phyloP scores from a whole-genome alignment of 2,113 vertebrate species.

The Typhlomys cinereus region DNA sequence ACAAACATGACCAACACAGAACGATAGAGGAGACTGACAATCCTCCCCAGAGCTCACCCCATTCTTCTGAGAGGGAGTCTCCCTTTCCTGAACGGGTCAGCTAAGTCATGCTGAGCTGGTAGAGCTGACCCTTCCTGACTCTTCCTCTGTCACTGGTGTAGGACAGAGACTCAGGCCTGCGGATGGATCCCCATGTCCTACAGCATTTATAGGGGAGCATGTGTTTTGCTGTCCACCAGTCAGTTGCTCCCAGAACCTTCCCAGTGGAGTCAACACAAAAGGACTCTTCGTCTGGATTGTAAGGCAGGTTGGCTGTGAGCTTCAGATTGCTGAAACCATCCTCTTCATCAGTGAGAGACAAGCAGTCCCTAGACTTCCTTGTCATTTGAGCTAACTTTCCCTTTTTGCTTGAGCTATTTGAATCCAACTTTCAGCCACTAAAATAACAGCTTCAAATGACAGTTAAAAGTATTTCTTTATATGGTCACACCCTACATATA shows the following conservation, averaged over 20 bases:
- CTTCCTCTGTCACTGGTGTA: not conserved
- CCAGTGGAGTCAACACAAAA: not conserved
- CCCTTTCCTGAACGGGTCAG: not conserved
- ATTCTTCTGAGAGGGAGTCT: not conserved
- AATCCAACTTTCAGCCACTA: not conserved
- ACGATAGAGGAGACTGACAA: not conserved
- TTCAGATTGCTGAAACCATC: not conserved
- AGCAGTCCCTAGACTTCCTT: not conserved
- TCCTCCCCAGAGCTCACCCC: not conserved
- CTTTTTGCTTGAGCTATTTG: not conserved
- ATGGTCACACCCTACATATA: not conserved
- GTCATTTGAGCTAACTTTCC: slow-evolving; percentile 12
- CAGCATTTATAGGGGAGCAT: not conserved
- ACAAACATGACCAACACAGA: not conserved
- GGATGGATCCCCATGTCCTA: not conserved
- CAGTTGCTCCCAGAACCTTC: not conserved
- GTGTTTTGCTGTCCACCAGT: not conserved
- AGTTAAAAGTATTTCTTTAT: not conserved
- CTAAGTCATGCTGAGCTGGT: not conserved
- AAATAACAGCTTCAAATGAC: slow-evolving; percentile 17
- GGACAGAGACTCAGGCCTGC: not conserved
- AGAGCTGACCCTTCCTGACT: not conserved
- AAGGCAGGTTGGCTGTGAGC: not conserved
- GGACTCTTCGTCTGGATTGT: not conserved
- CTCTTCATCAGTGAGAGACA: not conserved